phyloP scores from a whole-genome alignment of 2,797 vertebrate genomes.

The Platalea minor region DNA sequence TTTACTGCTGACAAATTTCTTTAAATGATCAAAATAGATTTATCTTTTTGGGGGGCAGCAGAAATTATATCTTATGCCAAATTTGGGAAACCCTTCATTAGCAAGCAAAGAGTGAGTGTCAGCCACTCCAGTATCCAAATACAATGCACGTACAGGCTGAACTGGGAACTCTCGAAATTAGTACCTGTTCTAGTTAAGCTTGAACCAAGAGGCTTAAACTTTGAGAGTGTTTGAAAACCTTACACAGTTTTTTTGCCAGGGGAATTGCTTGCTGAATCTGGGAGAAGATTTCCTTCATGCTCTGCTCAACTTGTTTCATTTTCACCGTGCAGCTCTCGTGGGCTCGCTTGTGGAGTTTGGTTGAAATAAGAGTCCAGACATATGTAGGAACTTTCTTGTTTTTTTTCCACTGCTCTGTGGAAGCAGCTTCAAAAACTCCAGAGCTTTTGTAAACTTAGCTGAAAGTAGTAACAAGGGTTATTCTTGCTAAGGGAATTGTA shows the following conservation, averaged over 20 bases:
- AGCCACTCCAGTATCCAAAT: background rate
- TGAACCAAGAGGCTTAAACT: background rate
- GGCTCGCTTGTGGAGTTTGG: conserved; percentile 74
- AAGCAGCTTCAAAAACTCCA: conserved; percentile 58
- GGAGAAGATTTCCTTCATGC: conserved; percentile 72
- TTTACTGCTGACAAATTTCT: background rate
- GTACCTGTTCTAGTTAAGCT: background rate
- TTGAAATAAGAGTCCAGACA: conserved; percentile 78
- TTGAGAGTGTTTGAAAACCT: background rate
- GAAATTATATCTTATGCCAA: background rate
- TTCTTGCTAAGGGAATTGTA: background rate
- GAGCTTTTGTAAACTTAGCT: conserved; percentile 73
- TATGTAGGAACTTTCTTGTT: conserved; percentile 74
- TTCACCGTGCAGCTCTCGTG: conserved; percentile 73
- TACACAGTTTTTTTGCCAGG: conserved; percentile 53
- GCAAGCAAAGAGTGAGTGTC: background rate
- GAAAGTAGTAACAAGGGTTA: background rate
- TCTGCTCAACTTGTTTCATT: conserved; percentile 72
- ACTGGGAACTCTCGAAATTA: background rate
- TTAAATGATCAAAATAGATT: background rate
- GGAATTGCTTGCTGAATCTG: conserved; percentile 75
- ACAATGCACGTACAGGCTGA: background rate
- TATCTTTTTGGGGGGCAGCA: background rate
- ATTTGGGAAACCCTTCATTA: background rate
- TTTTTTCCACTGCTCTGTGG: background rate